phyloP scores from a whole-genome alignment of 2,888 invertebrate species.

The Noctua pronuba region DNA sequence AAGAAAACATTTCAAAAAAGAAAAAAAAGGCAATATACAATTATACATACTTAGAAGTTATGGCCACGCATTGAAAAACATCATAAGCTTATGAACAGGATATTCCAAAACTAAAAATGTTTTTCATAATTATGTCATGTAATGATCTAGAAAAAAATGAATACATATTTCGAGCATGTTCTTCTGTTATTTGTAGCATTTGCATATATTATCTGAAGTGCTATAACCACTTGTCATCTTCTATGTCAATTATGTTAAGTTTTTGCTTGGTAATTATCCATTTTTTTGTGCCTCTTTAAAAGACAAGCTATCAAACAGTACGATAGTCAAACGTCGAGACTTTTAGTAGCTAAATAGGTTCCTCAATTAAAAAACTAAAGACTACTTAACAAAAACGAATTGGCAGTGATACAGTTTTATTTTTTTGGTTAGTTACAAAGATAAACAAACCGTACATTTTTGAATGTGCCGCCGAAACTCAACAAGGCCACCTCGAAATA shows the following conservation, averaged over 20 bases:
- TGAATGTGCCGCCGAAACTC: conserved; percentile 47
- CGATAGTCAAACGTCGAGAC: neutral
- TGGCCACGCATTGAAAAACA: neutral
- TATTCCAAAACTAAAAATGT: neutral
- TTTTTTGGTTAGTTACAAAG: conserved; percentile 10
- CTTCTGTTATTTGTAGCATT: neutral
- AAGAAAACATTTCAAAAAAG: neutral
- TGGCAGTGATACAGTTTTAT: neutral
- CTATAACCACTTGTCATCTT: neutral
- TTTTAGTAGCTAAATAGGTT: neutral
- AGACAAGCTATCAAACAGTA: neutral
- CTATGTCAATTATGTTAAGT: neutral
- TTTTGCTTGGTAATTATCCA: neutral
- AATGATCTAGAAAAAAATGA: conserved; percentile 4
- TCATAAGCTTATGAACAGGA: neutral
- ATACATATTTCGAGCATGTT: neutral
- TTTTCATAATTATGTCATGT: neutral
- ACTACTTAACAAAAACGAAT: neutral
- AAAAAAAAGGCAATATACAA: too few species aligned
- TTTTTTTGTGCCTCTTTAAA: neutral
- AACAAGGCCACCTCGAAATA: conserved; percentile 53
- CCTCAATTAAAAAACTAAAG: neutral
- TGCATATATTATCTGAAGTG: conserved; percentile 1
- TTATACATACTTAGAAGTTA: neutral
- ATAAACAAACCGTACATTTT: conserved; percentile 43